These are phyloP conservation scores for Leptosomus discolor DNA, from an alignment of 2,113 vertebrate genomes.

Conservation along the genomic window DNA sequence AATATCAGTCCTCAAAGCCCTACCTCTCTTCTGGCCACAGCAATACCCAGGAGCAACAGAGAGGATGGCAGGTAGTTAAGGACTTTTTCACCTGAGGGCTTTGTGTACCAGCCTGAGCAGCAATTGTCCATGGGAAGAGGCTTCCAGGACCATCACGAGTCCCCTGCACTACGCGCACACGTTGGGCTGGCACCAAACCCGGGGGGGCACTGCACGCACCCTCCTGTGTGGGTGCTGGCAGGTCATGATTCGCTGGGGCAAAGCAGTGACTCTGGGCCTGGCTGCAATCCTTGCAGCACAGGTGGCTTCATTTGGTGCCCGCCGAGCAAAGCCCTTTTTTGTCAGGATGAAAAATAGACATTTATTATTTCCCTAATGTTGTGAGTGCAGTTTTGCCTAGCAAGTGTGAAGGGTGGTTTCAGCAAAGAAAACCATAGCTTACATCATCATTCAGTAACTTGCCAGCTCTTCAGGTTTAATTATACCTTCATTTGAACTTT, in stretches of 20 bases:
- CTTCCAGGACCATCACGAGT: rapidly evolving
- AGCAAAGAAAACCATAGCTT: background rate
- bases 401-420: background rate
- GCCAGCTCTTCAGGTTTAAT: background rate
- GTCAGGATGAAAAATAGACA: background rate
- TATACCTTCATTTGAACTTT: background rate
- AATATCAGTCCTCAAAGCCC: background rate
- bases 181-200: background rate
- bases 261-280: background rate
- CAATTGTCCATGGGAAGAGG: background rate
- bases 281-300: background rate
- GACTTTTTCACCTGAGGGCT: background rate
- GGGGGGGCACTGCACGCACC: rapidly evolving
- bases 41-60: background rate
- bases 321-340: background rate
- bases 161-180: rapidly evolving
- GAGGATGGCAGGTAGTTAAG: background rate
- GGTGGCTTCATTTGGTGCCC: rapidly evolving
- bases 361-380: background rate
- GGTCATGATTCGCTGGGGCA: rapidly evolving
- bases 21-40: background rate
- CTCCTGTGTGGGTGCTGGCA: background rate
- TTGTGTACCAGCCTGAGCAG: background rate
- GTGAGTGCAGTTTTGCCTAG: background rate
- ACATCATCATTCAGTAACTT: background rate